Evolutionary conservation across 2,888 invertebrate genomes (phyloP), one percentile per base, ranked within the genome.

Genomic region (Pegoplata infirma): DNA sequence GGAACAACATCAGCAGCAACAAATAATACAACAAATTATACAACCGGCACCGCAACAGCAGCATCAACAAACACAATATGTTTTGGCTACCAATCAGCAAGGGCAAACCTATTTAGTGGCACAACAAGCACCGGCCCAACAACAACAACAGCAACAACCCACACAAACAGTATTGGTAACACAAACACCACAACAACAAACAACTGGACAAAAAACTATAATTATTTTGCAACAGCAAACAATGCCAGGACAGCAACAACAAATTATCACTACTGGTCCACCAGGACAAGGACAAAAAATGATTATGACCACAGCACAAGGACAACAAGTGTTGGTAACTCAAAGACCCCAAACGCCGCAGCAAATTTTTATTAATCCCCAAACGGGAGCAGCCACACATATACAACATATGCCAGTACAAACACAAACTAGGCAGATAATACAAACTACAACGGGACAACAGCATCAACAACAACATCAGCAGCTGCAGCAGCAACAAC

Each of bases 211-310:
- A 0, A 94, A 94, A 83, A 94, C 94, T 0, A 94, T 94, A 28
- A 94, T 94, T 55, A 94, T 94, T 55, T 92, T 94, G 59, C 88
- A 94, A 46, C 94, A 94, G 82, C 93, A 93, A 17, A 82, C 85
- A 1, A 77, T 83, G 17, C 63, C 72, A 3, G 73, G 67, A 5
- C 81, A 90, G 0, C 84, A 83, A n/a, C 84, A 88, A 5, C 84
- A 88, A 5, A 89, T 90, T 71, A 82, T 85, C 58, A 81, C 82
- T 0, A 78, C 84, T 14, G 84, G 89, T 1, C 88, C 90, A 6
- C 69, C 85, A 5, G 82, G 84, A 0, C 85, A 84, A 10, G 86
- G 86, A 3, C 91, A 92, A 81, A 92, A 92, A 87, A 91, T 93
- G 23, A 91, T 93, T 6, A 91, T 93, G 83, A 93, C 93, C 6